Evolutionary conservation across 1,140 invertebrate genomes (phyloP), one percentile per base, ranked within the genome.

Genomic region (Leptoteleia sp.): DNA sequence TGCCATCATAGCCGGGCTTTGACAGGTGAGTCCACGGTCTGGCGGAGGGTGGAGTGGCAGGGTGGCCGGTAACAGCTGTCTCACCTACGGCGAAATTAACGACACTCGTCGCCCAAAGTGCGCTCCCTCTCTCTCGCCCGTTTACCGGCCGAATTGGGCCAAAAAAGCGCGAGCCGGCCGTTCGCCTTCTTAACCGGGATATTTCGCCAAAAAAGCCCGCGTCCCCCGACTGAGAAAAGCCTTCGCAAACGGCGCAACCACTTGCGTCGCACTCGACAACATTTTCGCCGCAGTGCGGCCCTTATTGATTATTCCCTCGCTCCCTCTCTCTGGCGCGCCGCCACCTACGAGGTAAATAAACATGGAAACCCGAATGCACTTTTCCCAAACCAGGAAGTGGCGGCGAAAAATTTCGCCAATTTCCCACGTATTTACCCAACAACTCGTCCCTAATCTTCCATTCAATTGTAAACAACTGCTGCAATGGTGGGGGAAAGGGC

Each of bases 291-390:
- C 86, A 85, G 80, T 87, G 86, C 86, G 83, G 85, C 83, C 82
- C 76, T 81, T 89, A 89, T 90, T 90, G 89, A 90, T 90, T n/a
- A n/a, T n/a, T n/a, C 89, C 89, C 88, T 81, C 71, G 67, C n/a
- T 50, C 71, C 59, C 65, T 48, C 31, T n/a, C 64, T 42, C 75
- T 33, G 57, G 72, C 68, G 72, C 61, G 68, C 79, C 29, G 54
- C 70, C 55, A 47, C 50, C 54, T n/a, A n/a, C 40, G 43, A 76
- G 48, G 85, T 87, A 88, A 89, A 88, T 88, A 88, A 88, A 88
- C 84, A 86, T 80, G 52, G 62, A 78, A 73, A 75, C 71, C 55
- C 61, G 42, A 43, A n/a, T 27, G 62, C 42, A 33, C n/a, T 33
- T 17, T 19, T 31, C 22, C 29, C 5, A 27, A n/a, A 61, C 29